Percentiles rank a stretch among this genome's conserved stretches.
These are phyloP conservation scores for Myzus persicae DNA, from an alignment of 1,140 invertebrate genomes.

Conservation along the genomic window DNA sequence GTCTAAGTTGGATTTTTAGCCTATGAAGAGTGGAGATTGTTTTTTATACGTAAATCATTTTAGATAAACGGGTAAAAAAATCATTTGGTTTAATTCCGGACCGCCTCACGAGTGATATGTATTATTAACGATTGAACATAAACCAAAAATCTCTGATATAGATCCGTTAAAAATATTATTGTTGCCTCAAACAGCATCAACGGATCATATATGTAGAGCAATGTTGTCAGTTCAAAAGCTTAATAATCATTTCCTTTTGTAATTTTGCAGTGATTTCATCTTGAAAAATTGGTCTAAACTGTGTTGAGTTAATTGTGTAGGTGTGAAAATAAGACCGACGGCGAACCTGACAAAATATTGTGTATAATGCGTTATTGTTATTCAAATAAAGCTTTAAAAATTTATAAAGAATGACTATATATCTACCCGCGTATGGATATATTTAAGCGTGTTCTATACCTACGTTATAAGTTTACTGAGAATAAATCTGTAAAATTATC, in stretches of 20 bases:
- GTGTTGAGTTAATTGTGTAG: background rate
- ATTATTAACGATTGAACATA: background rate
- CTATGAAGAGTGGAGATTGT: too few relatives aligned
- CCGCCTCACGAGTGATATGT: background rate
- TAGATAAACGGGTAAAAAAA: background rate
- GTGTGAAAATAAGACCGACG: background rate
- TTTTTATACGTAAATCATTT: too few relatives aligned
- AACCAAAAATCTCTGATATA: background rate
- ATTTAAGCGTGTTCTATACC: background rate
- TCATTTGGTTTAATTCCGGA: background rate
- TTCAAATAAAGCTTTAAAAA: background rate
- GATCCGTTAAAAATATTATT: background rate
- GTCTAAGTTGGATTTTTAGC: too few relatives aligned
- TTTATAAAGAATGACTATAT: background rate
- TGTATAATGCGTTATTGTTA: background rate
- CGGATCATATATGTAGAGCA: background rate
- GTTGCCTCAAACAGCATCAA: background rate
- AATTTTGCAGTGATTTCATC: background rate
- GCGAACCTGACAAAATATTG: constrained; percentile 27
- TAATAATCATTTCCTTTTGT: background rate
- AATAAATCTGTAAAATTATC: background rate
- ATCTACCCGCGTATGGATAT: background rate
- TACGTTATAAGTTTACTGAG: background rate
- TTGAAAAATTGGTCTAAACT: background rate
- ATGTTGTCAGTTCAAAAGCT: background rate